Evolutionary conservation across 2,113 vertebrate species (phyloP).

Genomic region (Corynorhinus townsendii): DNA sequence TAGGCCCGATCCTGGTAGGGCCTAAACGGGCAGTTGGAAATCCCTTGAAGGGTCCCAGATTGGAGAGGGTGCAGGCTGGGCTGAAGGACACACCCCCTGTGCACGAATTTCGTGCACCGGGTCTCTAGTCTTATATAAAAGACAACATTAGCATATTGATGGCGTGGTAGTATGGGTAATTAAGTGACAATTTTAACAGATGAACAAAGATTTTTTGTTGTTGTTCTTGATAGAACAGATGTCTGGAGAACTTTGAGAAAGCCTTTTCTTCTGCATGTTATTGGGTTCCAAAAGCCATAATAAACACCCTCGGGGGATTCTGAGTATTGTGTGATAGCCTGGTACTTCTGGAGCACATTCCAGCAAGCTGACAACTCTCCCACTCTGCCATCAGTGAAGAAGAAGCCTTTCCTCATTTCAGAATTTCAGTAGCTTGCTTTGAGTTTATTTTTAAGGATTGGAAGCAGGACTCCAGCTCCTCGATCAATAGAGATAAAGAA

Average conservation of each 20-base stretch:
- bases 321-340: not conserved
- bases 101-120: too few relatives aligned
- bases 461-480: not conserved
- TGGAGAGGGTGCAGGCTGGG: too few relatives aligned
- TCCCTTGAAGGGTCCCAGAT: too few relatives aligned
- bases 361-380: not conserved
- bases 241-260: not conserved
- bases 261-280: not conserved
- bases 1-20: too few relatives aligned
- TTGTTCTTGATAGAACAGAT: not conserved
- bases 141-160: not conserved
- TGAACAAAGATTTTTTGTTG: not conserved
- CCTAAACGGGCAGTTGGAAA: too few relatives aligned
- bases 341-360: not conserved
- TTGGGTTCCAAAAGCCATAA: not conserved
- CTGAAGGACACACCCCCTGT: too few relatives aligned
- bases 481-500: not conserved
- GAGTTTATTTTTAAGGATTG: not conserved
- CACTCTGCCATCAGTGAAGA: not conserved
- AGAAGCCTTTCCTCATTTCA: not conserved
- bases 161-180: not conserved
- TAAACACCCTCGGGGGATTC: not conserved
- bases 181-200: not conserved
- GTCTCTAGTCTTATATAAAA: not conserved
- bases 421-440: not conserved